A percentile compares a stretch with the other conserved stretches of the same genome.
Conservation (phyloP, 2,797 vertebrate species). For the Vireo griseus region DNA sequence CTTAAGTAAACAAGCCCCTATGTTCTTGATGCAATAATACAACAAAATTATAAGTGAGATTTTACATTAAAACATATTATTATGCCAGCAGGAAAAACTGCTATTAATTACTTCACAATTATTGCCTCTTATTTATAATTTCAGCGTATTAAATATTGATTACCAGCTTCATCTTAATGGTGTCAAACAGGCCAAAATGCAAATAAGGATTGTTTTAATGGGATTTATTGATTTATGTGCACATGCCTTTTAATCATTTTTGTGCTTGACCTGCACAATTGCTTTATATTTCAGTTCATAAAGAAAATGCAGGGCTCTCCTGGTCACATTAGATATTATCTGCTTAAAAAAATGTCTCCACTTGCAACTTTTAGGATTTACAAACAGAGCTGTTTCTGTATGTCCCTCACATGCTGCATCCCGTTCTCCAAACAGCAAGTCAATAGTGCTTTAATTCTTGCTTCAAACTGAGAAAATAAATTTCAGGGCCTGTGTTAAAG, state of each 20-base stretch:
- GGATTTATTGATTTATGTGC: slow-evolving; percentile 18
- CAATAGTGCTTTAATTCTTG: neutral
- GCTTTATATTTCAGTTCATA: neutral
- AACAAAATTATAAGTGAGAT: neutral
- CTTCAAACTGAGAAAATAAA: neutral
- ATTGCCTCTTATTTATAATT: slow-evolving; percentile 16
- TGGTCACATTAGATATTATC: neutral
- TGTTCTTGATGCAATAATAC: neutral
- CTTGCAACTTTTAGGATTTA: neutral
- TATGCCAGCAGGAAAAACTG: slow-evolving; percentile 23
- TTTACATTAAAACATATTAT: slow-evolving; percentile 19
- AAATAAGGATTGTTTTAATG: neutral
- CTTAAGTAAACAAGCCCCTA: neutral
- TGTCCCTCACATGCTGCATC: neutral
- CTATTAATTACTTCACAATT: slow-evolving; percentile 45
- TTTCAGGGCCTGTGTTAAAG: neutral
- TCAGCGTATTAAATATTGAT: slow-evolving; percentile 38
- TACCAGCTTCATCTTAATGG: neutral
- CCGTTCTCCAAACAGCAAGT: neutral
- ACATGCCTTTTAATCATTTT: neutral
- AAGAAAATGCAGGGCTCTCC: neutral
- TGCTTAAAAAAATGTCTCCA: neutral
- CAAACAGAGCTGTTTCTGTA: neutral
- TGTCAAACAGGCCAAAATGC: slow-evolving; percentile 43
- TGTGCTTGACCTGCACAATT: neutral